Evolutionary conservation across 2,888 invertebrate genomes (phyloP), one percentile per base, ranked within the genome.

Genomic region (Teleiodes luculella): DNA sequence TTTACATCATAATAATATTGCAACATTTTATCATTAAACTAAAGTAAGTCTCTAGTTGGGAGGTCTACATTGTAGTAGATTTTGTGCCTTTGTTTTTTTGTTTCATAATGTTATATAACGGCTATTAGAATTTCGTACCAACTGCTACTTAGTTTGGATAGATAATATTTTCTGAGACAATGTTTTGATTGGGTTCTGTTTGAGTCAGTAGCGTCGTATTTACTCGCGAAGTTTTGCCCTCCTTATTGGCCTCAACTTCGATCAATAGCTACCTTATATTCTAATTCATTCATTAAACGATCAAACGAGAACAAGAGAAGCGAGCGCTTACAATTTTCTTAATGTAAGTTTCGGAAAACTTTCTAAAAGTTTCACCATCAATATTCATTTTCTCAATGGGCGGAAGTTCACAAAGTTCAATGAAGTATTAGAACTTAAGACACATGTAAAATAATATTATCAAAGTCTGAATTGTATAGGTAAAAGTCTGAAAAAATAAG

Each of bases 371-470:
- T 55, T 43, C 24, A 2, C 24, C 43, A 52, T 48, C 48, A 48
- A 55, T 55, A 48, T 55, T 55, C 31, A 55, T 55, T 52, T 47
- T 48, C 14, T 18, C 33, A 55, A 47, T 51, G 46, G 20, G 11
- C 13, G 31, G 28, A 30, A 39, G 41, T 48, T 52, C 35, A 28
- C 39, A 28, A 55, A 52, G 48, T 49, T 49, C 20, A 24, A 20
- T 37, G 24, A 31, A n/a, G 20, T 35, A 28, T 16, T 46, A 45
- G 28, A 6, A 45, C n/a, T n/a, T n/a, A n/a, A 30, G 31, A 46
- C 16, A 14, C 30, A n/a, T 16, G 8, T 7, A 24, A 37, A n/a
- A 7, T 14, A 30, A 13, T 20, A 31, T 46, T n/a, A 46, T 46
- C 18, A 47, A 35, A 31, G 31, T 47, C 35, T 31, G n/a, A 47